Evolutionary conservation across 1,140 invertebrate genomes (phyloP), one percentile per base, ranked within the genome.

Genomic region (Spodoptera litura): DNA sequence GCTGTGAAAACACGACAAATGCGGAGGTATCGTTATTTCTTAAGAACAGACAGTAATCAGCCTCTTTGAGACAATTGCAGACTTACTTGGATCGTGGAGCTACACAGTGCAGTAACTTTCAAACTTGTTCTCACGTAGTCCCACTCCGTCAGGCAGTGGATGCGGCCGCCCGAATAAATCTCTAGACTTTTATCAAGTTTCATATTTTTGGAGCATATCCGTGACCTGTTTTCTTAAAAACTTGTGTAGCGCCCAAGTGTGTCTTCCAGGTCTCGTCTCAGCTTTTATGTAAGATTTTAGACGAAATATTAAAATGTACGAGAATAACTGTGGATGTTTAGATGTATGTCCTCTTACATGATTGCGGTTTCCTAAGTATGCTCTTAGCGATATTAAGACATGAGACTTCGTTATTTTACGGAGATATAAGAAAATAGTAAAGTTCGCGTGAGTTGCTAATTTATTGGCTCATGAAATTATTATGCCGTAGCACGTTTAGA

Each of bases 141-240:
- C 13, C 25, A 53, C 25, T 70, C 66, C 38, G 49, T 53, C 49
- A 31, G 13, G 31, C n/a, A 64, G 49, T 53, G 51, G 20, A 53
- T 31, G 25, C 66, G 25, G 13, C 25, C 12, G 49, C 12, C 3
- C 12, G 66, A 70, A 70, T 52, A 70, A 70, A 56, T 74, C 25
- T 61, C 35, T 51, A 61, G n/a, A 52, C 52, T 31, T 44, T 68
- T 70, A 70, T 80, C 76, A 31, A 75, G 49, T 71, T 80, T 53
- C 53, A 80, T 76, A 76, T 76, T 80, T 78, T 76, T 55, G 38
- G 56, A 68, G 55, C 31, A 71, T 53, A 80, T 76, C 53, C 66
- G 44, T 64, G 79, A 76, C 56, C 73, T 64, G 71, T 79, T 79
- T 75, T 35, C 52, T 59, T 64, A 58, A 76, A 44, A 70, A 35